phyloP scores from a whole-genome alignment of 2,888 invertebrate genomes.

The Epistrophe eligans region DNA sequence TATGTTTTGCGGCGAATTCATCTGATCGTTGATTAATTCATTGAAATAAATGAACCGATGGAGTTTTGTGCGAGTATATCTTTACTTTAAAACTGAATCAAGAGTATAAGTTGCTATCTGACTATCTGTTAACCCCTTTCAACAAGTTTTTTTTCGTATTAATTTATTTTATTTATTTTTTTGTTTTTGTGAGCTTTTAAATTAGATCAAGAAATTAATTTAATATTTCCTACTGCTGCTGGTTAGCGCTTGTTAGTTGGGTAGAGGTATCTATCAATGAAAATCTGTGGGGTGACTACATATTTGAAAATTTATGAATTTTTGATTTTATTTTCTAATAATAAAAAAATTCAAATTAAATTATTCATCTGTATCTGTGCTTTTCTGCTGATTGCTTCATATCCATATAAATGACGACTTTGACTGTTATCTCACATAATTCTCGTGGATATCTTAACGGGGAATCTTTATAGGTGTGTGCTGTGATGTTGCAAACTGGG shows the following conservation, averaged over 20 bases:
- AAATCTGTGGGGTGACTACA: constrained; percentile 62
- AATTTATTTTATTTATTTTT: constrained; percentile 42
- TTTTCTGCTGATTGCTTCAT: constrained; percentile 53
- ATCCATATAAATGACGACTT: constrained; percentile 29
- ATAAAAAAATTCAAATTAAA: neutral
- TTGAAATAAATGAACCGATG: constrained; percentile 26
- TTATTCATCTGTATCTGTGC: constrained; percentile 27
- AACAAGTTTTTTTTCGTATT: constrained; percentile 63
- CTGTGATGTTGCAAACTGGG: constrained; percentile 59
- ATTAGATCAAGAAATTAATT: constrained; percentile 60
- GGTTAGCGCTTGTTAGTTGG: constrained; percentile 2
- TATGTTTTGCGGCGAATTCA: constrained; percentile 52
- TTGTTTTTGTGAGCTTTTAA: constrained; percentile 44
- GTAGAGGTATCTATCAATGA: constrained; percentile 52
- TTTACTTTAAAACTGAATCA: constrained; percentile 17
- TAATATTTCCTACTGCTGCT: constrained; percentile 34
- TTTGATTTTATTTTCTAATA: constrained; percentile 39
- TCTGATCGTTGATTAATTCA: constrained; percentile 33
- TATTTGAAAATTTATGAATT: constrained; percentile 54
- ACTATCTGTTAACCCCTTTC: constrained; percentile 67
- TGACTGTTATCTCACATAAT: constrained; percentile 72
- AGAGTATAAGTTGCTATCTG: constrained; percentile 44
- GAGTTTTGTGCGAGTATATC: neutral
- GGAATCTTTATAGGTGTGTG: constrained; percentile 55
- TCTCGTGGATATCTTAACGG: constrained; percentile 62